phyloP scores from a whole-genome alignment of 2,113 vertebrate genomes.

The Lagenorhynchus albirostris region DNA sequence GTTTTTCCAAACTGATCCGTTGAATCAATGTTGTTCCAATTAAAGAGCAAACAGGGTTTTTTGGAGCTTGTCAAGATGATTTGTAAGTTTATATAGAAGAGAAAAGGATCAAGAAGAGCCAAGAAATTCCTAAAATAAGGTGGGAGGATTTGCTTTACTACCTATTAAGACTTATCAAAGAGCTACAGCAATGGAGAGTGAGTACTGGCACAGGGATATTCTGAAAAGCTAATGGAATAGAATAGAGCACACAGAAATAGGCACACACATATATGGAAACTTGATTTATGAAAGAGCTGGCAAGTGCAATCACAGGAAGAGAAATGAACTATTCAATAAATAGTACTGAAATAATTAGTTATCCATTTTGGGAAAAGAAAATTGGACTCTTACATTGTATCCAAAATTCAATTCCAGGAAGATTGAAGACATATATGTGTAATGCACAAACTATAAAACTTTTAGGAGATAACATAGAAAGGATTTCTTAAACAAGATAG shows the following conservation, averaged over 20 bases:
- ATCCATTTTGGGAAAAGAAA: not conserved
- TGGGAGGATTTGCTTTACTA: not conserved
- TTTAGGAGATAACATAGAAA: not conserved
- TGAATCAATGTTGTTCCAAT: not conserved
- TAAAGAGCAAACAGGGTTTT: not conserved
- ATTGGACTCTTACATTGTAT: not conserved
- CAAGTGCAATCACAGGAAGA: not conserved
- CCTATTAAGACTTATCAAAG: not conserved
- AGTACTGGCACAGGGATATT: not conserved
- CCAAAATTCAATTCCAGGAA: not conserved
- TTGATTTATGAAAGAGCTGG: not conserved
- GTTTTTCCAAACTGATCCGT: not conserved
- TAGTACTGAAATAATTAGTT: not conserved
- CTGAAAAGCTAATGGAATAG: not conserved
- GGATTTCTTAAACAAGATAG: not conserved
- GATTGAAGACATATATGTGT: not conserved
- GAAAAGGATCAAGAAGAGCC: not conserved
- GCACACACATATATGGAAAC: not conserved
- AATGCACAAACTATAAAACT: not conserved
- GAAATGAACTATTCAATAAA: not conserved
- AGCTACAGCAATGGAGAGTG: not conserved
- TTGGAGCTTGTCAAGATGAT: not conserved
- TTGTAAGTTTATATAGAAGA: not conserved
- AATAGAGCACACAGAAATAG: not conserved
- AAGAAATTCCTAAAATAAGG: not conserved